Percentiles rank a stretch among this genome's conserved stretches.
phyloP scores from a whole-genome alignment of 2,113 vertebrate genomes.

The Accipiter virgatus region DNA sequence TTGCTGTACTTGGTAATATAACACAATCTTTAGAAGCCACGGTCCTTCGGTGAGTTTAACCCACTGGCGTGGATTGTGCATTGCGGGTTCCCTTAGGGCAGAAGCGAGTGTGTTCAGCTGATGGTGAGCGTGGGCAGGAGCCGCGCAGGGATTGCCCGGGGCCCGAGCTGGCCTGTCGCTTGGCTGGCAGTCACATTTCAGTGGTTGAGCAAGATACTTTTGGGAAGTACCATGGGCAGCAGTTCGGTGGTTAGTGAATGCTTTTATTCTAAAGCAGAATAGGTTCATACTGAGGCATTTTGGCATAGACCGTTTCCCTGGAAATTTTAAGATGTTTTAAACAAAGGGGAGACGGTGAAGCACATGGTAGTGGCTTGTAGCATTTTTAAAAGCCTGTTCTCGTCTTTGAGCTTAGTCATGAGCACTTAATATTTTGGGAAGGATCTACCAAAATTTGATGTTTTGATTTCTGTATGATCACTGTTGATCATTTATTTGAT shows the following conservation, averaged over 20 bases:
- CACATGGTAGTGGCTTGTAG: background rate
- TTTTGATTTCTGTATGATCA: background rate
- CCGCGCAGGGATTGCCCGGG: accelerated
- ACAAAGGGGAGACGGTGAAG: background rate
- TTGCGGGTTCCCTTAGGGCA: background rate
- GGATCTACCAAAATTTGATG: background rate
- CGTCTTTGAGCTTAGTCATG: background rate
- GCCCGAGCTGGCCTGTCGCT: background rate
- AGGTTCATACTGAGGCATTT: background rate
- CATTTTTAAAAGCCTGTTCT: background rate
- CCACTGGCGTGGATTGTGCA: background rate
- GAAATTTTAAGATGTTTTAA: background rate
- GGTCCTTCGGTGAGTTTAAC: background rate
- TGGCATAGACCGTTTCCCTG: background rate
- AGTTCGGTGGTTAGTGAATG: background rate
- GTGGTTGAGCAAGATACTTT: background rate
- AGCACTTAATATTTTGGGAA: background rate
- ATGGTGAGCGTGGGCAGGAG: background rate
- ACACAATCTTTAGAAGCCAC: background rate
- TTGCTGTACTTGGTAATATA: background rate
- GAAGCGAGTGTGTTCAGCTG: background rate
- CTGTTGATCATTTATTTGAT: background rate
- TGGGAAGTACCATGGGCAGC: background rate
- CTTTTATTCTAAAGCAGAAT: background rate
- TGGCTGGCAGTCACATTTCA: too few species aligned